Evolutionary conservation across 2,113 vertebrate species (phyloP), one percentile per base, ranked within the genome.

Genomic region (Labrus mixtus): DNA sequence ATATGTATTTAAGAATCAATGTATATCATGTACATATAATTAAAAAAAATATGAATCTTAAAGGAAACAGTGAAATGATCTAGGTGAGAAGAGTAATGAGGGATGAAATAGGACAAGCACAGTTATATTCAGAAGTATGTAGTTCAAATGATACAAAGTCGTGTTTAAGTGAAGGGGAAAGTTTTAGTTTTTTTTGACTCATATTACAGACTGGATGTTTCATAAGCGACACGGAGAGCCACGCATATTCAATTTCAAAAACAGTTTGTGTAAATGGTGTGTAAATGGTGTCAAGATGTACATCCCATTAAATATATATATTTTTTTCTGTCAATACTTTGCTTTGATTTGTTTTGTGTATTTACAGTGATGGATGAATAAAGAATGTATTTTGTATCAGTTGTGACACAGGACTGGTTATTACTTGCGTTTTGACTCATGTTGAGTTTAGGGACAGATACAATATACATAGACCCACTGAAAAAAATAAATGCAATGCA

Each of bases 331-430:
- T 92, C 77, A 81, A 92, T 90, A 84, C 75, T 75, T 83, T 51
- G 36, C 71, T 51, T 79, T 82, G 84, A 88, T 89, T 79, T 84
- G 43, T 77, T 80, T 78, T 86, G 71, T 92, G 86, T 90, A 93
- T 93, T 90, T 92, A 92, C 90, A 86, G 68, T 91, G 83, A 86
- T 89, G 78, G 84, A 86, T 86, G 78, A 94, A 94, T 93, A 93
- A 94, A 93, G 88, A 94, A 93, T 94, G 93, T 95, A 94, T 95
- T 95, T 95, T 94, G 90, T 94, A 95, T 82, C 76, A 88, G 19
- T 86, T 86, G 62, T 67, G 81, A 68, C 43, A 23, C 3, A 20
- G 7, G 62, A 58, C 37, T 77, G 62, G 33, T 84, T 72, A 20
- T 76, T 87, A 56, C 48, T 41, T 58, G 3, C 13, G 50, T 33